Evolutionary conservation across 2,113 vertebrate genomes (phyloP).

Genomic region (Spilogale gracilis): DNA sequence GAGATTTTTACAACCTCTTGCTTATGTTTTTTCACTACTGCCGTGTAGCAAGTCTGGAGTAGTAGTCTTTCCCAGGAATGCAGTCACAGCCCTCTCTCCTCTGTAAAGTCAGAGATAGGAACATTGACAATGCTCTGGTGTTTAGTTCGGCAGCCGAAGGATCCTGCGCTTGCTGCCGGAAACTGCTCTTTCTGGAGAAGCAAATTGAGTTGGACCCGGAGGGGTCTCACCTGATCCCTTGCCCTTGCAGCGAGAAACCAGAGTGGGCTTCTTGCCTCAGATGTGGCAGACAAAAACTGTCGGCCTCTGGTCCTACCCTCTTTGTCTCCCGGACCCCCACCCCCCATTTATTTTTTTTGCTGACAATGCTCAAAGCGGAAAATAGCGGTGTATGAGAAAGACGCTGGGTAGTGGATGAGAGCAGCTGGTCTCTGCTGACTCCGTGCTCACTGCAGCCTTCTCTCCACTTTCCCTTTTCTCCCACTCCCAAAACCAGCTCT

Average conservation of each 20-base stretch:
- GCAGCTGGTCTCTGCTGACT: conserved; percentile 74
- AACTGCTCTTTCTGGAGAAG: conserved; percentile 71
- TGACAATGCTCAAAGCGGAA: conserved; percentile 70
- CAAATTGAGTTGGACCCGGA: conserved; percentile 57
- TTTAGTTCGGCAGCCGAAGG: conserved; percentile 54
- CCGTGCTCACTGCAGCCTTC: conserved; percentile 43
- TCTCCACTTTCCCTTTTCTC: not conserved
- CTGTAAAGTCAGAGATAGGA: conserved; percentile 68
- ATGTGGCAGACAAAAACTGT: conserved; percentile 61
- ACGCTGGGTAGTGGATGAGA: conserved; percentile 22
- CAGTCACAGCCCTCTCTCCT: conserved; percentile 49
- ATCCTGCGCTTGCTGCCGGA: conserved; percentile 44
- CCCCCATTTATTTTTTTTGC: conserved; percentile 65
- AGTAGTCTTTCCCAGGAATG: conserved; percentile 56
- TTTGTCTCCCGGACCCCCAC: not conserved
- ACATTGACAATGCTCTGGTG: not conserved
- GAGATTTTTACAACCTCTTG: conserved; percentile 59
- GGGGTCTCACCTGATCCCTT: conserved; percentile 74
- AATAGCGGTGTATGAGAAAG: conserved; percentile 70
- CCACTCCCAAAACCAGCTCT: not conserved
- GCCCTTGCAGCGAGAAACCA: conserved; percentile 8
- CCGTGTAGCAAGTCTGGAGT: conserved; percentile 62
- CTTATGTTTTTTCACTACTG: conserved; percentile 17
- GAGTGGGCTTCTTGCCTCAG: conserved; percentile 48
- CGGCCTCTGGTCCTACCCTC: not conserved